Conservation (phyloP, 2,113 vertebrate species). For the Corapipo altera region DNA sequence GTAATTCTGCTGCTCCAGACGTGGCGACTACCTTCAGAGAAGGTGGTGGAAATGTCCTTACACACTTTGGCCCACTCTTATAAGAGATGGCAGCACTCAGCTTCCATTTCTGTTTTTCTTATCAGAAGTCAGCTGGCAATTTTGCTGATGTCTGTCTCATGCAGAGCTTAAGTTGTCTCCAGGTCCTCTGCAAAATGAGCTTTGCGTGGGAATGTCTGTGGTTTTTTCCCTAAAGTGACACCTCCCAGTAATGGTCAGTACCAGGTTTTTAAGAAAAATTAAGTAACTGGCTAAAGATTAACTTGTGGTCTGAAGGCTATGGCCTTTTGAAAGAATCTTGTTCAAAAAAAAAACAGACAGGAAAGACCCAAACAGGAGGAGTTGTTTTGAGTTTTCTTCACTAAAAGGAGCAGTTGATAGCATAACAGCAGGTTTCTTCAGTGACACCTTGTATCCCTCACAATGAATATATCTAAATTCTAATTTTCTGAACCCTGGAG, state of each 20-base stretch:
- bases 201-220: background rate
- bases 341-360: background rate
- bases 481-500: constrained; percentile 6
- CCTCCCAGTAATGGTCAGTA: background rate
- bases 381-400: background rate
- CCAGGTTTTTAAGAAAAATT: background rate
- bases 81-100: background rate
- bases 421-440: rapidly evolving
- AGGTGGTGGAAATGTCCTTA: background rate
- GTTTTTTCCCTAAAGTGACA: background rate
- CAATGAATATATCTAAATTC: background rate
- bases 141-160: background rate
- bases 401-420: background rate
- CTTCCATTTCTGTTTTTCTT: background rate
- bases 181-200: background rate
- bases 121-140: background rate
- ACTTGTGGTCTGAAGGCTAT: background rate
- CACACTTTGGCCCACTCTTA: background rate
- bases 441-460: background rate
- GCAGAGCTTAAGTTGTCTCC: background rate
- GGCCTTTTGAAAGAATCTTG: background rate
- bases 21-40: background rate
- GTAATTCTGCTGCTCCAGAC: background rate
- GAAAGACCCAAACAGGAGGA: background rate
- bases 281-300: background rate